Percentiles rank a stretch among this genome's conserved stretches.
Conservation (phyloP, 2,113 vertebrate genomes). For the Cebus imitator region DNA sequence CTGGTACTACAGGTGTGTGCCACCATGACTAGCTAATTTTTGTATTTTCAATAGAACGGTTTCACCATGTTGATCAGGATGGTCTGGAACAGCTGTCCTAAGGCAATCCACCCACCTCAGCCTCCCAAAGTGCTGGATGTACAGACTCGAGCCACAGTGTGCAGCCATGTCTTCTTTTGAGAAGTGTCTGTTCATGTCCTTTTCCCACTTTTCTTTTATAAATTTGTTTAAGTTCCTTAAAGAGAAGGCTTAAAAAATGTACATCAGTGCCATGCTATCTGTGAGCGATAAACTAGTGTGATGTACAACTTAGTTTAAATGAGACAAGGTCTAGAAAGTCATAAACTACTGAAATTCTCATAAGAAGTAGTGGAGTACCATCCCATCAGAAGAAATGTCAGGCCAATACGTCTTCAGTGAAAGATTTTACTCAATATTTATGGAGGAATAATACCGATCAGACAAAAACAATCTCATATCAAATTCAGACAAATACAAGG, state of each 20-base stretch:
- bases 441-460: not conserved
- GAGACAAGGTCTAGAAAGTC: not conserved
- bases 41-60: no score
- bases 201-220: no score
- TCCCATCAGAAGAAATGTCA: not conserved
- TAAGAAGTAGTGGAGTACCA: not conserved
- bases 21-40: no score
- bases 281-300: not conserved
- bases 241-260: not conserved
- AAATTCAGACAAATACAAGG: not conserved
- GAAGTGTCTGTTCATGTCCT: no score
- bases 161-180: no score
- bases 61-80: no score
- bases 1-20: no score
- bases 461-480: not conserved
- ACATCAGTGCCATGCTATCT: not conserved
- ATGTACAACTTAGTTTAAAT: not conserved
- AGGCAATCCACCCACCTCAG: no score
- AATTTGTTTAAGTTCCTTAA: not conserved
- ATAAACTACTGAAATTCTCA: not conserved
- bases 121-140: no score
- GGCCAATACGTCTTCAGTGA: not conserved
- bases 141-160: fast-evolving
- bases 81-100: no score
- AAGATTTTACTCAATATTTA: not conserved